phyloP scores from a whole-genome alignment of 2,888 invertebrate genomes.

The Lasiommata megera region DNA sequence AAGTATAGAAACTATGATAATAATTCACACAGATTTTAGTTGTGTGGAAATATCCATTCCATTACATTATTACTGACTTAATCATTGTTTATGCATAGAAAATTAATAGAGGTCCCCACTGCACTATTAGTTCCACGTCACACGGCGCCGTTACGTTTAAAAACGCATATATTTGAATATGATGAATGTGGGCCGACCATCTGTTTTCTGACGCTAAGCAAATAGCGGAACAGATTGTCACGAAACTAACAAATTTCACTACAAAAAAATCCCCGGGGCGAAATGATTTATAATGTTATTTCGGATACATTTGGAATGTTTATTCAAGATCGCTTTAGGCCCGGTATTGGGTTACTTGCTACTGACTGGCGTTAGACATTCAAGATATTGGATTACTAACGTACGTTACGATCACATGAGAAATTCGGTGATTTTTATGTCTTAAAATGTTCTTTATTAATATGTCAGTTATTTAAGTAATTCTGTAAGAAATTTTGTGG shows the following conservation, averaged over 20 bases:
- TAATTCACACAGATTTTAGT: no score
- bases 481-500: no score
- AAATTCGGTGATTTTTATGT: neutral
- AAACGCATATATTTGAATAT: conserved; percentile 63
- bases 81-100: conserved; percentile 12
- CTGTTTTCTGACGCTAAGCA: conserved; percentile 74
- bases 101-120: conserved; percentile 17
- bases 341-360: conserved; percentile 56
- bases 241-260: conserved; percentile 73
- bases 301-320: conserved; percentile 74
- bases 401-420: conserved; percentile 9
- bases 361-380: conserved; percentile 45
- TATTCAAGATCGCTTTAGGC: conserved; percentile 47
- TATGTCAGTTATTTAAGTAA: no score
- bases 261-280: conserved; percentile 59
- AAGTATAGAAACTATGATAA: no score
- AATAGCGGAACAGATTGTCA: conserved; percentile 81
- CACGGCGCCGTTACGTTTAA: conserved; percentile 44
- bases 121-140: conserved; percentile 52
- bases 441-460: no score
- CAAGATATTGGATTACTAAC: conserved; percentile 35
- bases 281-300: conserved; percentile 79
- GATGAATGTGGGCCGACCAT: conserved; percentile 66
- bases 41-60: neutral
- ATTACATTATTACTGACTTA: neutral